Conservation (phyloP, 2,113 vertebrate species). For the Ifrita kowaldi region DNA sequence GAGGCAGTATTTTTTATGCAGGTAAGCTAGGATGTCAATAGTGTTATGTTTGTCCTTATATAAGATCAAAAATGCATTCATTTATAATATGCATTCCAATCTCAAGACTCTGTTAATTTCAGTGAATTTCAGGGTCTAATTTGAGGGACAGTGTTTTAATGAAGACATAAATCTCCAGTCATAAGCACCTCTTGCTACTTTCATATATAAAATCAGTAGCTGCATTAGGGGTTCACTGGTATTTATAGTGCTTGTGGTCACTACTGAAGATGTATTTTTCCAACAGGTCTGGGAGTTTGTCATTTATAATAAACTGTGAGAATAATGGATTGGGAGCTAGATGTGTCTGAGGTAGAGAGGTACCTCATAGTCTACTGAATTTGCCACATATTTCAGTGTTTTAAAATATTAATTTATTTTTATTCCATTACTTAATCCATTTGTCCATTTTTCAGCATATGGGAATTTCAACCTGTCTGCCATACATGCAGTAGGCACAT, state of each 20-base stretch:
- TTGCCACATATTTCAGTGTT: neutral
- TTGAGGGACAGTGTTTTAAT: constrained; percentile 47
- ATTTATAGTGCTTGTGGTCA: neutral
- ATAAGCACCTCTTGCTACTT: neutral
- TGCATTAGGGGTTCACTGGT: neutral
- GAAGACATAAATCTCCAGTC: constrained; percentile 31
- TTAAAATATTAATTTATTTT: constrained; percentile 28
- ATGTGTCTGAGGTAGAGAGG: neutral
- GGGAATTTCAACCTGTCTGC: neutral
- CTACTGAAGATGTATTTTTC: neutral
- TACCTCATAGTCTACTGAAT: neutral
- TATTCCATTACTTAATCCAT: constrained; percentile 3
- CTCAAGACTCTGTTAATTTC: constrained; percentile 45
- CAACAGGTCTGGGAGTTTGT: neutral
- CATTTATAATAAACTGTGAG: neutral
- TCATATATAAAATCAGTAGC: neutral
- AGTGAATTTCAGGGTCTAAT: constrained; percentile 3
- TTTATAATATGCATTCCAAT: constrained; percentile 12
- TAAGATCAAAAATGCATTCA: neutral
- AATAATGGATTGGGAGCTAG: neutral
- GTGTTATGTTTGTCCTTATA: neutral
- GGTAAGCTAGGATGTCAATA: neutral
- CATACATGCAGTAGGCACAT: neutral
- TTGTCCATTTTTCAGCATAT: neutral
- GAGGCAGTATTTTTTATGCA: neutral